Evolutionary conservation across 2,888 invertebrate genomes (phyloP), one percentile per base, ranked within the genome.

Genomic region (Lordiphosa andalusiaca): DNA sequence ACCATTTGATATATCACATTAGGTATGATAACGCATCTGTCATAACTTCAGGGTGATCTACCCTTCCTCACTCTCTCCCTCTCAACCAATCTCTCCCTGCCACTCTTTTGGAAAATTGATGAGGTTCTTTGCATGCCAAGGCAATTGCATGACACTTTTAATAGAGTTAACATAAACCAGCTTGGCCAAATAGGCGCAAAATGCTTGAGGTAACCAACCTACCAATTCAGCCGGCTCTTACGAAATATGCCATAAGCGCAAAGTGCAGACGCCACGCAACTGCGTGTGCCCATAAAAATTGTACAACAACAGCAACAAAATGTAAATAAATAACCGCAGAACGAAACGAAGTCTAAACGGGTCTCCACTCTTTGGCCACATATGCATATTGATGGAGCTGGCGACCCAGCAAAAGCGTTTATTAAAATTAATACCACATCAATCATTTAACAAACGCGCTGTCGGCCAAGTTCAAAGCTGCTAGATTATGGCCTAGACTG

Each of bases 351-450:
- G 19, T 56, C 25, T 36, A 42, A 65, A 50, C 53, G 44, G 25
- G 41, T 36, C 33, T 52, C 39, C 3, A 13, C 46, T 19, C 37
- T 51, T 12, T 10, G 19, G 40, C 35, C 7, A 30, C 42, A 54
- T 71, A 67, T 65, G 65, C 58, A 75, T 74, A 67, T 57, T 65
- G 69, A 74, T 70, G 70, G 60, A 54, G 74, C 55, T 48, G 47
- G 48, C 48, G 65, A 37, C 48, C 50, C 55, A 52, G 44, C 30
- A 38, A 41, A 62, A 70, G 73, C 73, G 73, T 76, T 81, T 83
- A 83, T 83, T 80, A 86, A 87, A 87, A 86, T 87, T 86, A 86
- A 88, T 88, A 87, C 86, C 78, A 87, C 87, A 88, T 88, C 87
- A 87, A 88, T 87, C 87, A 87, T 87, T 80, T 84, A 80, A 69